Evolutionary conservation across 2,113 vertebrate species (phyloP).

Genomic region (Eclectus roratus): DNA sequence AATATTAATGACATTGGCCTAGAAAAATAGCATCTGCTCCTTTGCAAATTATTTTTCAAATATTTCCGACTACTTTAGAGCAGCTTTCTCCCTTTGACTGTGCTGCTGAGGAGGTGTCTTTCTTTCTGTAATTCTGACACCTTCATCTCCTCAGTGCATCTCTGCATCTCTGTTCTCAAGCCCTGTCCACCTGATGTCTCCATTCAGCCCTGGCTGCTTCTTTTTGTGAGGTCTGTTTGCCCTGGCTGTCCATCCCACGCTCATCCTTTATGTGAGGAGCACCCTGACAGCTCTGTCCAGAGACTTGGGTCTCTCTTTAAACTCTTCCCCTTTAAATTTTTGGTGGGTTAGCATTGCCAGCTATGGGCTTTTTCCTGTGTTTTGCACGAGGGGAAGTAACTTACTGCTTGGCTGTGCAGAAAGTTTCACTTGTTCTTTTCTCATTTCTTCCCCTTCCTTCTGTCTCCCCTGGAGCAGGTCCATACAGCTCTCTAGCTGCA

Average conservation of each 20-base stretch:
- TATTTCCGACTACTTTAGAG: background rate
- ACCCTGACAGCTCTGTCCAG: background rate
- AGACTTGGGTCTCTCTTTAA: background rate
- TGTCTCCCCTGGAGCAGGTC: background rate
- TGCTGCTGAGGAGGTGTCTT: background rate
- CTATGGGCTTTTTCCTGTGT: background rate
- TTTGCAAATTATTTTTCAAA: background rate
- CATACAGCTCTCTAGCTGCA: fast-evolving
- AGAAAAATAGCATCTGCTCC: background rate
- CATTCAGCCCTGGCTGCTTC: background rate
- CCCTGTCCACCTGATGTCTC: background rate
- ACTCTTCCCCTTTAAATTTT: background rate
- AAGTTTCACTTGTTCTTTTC: constrained; percentile 41
- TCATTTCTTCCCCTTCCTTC: background rate
- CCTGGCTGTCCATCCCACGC: background rate
- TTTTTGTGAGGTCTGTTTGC: background rate
- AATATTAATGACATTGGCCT: background rate
- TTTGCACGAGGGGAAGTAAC: background rate
- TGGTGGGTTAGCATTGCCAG: background rate
- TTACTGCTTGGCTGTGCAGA: background rate
- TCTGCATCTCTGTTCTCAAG: background rate
- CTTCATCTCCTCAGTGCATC: background rate
- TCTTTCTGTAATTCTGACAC: background rate
- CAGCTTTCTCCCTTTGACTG: background rate
- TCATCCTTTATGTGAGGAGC: fast-evolving